phyloP scores from a whole-genome alignment of 1,140 invertebrate genomes.

The Caenorhabditis inopinata region DNA sequence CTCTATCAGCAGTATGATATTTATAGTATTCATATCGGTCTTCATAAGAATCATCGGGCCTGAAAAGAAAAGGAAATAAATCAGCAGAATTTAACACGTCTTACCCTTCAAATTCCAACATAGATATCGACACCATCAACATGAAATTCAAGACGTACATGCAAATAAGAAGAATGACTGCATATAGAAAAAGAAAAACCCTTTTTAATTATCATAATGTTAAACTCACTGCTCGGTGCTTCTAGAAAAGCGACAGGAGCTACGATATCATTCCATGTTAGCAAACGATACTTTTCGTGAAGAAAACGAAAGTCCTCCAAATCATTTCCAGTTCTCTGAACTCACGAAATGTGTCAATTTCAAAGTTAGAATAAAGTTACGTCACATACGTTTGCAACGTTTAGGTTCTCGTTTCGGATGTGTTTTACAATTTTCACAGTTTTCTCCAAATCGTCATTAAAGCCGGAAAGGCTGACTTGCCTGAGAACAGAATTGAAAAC shows the following conservation, averaged over 20 bases:
- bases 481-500: too few relatives aligned
- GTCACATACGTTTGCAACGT: neutral
- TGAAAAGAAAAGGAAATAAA: neutral
- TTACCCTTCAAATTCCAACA: neutral
- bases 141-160: neutral
- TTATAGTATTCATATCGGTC: neutral
- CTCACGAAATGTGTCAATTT: neutral
- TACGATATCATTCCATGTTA: neutral
- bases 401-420: neutral
- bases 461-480: too few relatives aligned
- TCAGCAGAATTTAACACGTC: too few relatives aligned
- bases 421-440: neutral
- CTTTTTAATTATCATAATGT: too few relatives aligned
- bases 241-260: neutral
- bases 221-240: neutral
- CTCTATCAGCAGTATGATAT: neutral
- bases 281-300: neutral
- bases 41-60: neutral
- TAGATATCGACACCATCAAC: neutral
- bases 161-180: neutral
- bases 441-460: neutral
- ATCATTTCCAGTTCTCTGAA: neutral
- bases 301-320: neutral
- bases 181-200: neutral
- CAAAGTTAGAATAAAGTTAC: neutral